These are phyloP conservation scores for Tolmerus cingulatus DNA, from an alignment of 2,888 invertebrate genomes.

Conservation along the genomic window DNA sequence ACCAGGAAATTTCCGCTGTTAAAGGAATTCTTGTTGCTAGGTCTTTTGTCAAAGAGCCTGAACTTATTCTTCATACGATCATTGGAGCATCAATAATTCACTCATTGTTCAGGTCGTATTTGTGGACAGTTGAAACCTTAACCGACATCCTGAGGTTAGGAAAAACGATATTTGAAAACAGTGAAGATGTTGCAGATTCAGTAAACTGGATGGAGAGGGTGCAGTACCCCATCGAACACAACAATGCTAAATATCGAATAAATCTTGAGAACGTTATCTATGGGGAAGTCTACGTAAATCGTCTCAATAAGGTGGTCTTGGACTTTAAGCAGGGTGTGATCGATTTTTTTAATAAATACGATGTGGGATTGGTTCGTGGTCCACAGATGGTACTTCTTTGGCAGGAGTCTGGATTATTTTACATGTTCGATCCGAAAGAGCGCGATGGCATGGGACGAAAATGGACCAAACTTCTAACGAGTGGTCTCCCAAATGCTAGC, in stretches of 20 bases:
- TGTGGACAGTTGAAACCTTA: conserved; percentile 60
- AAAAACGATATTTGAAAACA: conserved; percentile 56
- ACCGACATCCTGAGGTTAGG: conserved; percentile 60
- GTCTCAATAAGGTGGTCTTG: neutral
- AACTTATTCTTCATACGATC: conserved; percentile 58
- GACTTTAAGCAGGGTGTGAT: conserved; percentile 57
- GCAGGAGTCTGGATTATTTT: conserved; percentile 61
- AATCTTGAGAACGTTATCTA: conserved; percentile 54
- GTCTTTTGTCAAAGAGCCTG: conserved; percentile 58
- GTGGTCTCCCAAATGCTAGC: neutral
- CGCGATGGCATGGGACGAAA: conserved; percentile 55
- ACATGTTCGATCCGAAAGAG: conserved; percentile 64
- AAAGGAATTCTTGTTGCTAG: conserved; percentile 59
- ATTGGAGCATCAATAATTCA: conserved; percentile 62
- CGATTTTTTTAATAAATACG: conserved; percentile 59
- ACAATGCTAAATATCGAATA: conserved; percentile 44
- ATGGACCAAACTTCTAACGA: conserved; percentile 49
- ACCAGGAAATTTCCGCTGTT: conserved; percentile 53
- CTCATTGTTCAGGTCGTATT: conserved; percentile 56
- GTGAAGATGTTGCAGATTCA: conserved; percentile 41
- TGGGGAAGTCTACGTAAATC: conserved; percentile 53
- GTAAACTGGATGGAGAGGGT: conserved; percentile 45
- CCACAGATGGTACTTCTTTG: conserved; percentile 62
- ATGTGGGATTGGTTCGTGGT: conserved; percentile 60
- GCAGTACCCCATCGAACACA: conserved; percentile 26